Base-by-base conservation (phyloP, 2,888 invertebrate species). In the Thalpophila matura region DNA sequence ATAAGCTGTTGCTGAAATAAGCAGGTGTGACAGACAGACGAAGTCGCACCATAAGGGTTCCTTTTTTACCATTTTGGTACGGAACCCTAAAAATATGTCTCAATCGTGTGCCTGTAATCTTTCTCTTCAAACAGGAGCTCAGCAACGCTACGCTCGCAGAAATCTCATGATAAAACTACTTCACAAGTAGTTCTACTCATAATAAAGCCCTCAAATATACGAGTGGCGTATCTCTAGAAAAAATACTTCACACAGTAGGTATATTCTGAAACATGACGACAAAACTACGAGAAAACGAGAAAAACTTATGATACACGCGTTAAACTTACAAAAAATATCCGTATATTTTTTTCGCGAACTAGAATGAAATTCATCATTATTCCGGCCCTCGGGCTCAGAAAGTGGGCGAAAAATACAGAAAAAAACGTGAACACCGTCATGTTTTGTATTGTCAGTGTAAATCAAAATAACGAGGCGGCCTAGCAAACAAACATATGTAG, bases 381-480 rank as follows among this genome's bases (percentile, higher is more conserved):
- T 79, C 74, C 69, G 42, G 4, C 53, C 68, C 71, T 58, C 50
- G 12, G 56, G 58, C 67, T 55, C 35, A 54, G 64, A 77, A 74
- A 74, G 74, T 64, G 62, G 50, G 67, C 65, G 74, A 70, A 66
- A 65, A 68, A 74, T 74, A 66, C 47, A 61, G 51, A 67, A 64
- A 66, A 74, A 70, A 70, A 59, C 31, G 68, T 47, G 64, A 68
- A 61, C 65, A 66, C 55, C 47, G 75, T 38, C 62, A 72, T 67
- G 59, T 74, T 58, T 62, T 70, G 72, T 80, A 77, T 83, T 80
- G 81, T 80, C 75, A 74, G 61, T 77, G 76, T 81, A 80, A 83
- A 83, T 83, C 83, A 83, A 81, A 78, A 79, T 83, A 79, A 81
- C 74, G 69, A 70, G 64, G 46, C 46, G 24, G 31, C 40, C 56